Evolutionary conservation across 1,140 invertebrate species (phyloP), one percentile per base, ranked within the genome.

Genomic region (Hermatobates lingyangjiaoensis): DNA sequence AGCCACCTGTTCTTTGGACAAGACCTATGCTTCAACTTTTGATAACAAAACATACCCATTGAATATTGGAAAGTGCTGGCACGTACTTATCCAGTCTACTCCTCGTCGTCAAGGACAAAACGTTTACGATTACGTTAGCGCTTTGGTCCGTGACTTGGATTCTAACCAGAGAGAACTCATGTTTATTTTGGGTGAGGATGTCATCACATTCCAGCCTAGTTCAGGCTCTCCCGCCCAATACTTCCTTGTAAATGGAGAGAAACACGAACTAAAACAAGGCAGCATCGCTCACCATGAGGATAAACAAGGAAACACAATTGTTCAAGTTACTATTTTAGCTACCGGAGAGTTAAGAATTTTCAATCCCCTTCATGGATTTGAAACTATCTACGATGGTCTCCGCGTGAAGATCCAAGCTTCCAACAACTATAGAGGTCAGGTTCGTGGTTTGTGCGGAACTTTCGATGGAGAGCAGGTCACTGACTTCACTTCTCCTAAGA

Each of bases 381-480:
- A 53, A 26, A 34, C 48, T 28, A 14, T 53, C 14, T 53, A 48
- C 28, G 51, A 53, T 24, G 45, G 51, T n/a, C 14, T 20, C 12
- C 51, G 51, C 50, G 23, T 52, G 38, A 25, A 48, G 27, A 44
- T 59, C 52, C 27, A 66, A 27, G 56, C 59, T 25, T 59, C 59
- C 10, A 60, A 64, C 5, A 56, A 66, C 34, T 71, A 75, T 58
- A 64, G 71, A 12, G 67, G 70, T 52, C 59, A 63, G 10, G 62
- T 74, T 25, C 68, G 70, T 28, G 80, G 80, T 55, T 67, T 82
- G 25, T 82, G 80, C 59, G 80, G 80, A 7, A 69, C 67, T 27
- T 76, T 72, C 66, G 72, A 70, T 56, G 69, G 71, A 3, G 68
- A 77, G 18, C 50, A 61, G 3, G 55, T 62, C 27, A 69, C 74